Evolutionary conservation across 2,888 invertebrate species (phyloP).

Genomic region (Pomacea canaliculata): DNA sequence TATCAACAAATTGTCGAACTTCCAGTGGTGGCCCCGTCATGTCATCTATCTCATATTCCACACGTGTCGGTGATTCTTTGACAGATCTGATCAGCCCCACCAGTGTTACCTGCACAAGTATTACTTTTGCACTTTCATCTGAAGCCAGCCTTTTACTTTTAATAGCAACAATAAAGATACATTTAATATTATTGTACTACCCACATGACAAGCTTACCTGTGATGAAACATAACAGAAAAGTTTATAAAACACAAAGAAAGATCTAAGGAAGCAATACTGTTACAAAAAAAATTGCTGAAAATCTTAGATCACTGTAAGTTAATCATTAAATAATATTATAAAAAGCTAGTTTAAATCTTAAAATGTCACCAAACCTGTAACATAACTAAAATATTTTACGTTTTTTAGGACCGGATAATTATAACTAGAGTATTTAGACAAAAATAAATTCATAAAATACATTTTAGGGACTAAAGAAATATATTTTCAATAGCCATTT

Average conservation of each 20-base stretch:
- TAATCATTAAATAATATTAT: no score
- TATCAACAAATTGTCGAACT: slow-evolving; percentile 69
- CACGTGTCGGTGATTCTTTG: slow-evolving; percentile 56
- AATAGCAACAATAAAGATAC: neutral
- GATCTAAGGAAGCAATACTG: neutral
- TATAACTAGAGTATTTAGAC: neutral
- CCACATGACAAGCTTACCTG: no score
- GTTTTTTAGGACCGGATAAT: neutral
- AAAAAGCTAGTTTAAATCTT: no score
- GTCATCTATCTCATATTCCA: slow-evolving; percentile 68
- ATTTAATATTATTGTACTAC: no score
- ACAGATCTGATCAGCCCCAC: slow-evolving; percentile 63
- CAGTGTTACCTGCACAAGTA: slow-evolving; percentile 56
- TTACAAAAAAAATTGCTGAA: no score
- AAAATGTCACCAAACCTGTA: no score
- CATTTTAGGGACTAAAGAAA: no score
- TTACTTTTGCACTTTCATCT: no score
- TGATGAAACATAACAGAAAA: neutral
- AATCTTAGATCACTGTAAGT: no score
- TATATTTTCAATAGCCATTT: neutral
- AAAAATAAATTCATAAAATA: no score
- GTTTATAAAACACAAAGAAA: neutral
- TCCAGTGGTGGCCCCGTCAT: slow-evolving; percentile 65
- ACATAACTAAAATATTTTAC: neutral
- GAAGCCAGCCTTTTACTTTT: neutral